These are phyloP conservation scores for Caenorhabditis wallacei DNA, from an alignment of 2,888 invertebrate species.

Conservation along the genomic window DNA sequence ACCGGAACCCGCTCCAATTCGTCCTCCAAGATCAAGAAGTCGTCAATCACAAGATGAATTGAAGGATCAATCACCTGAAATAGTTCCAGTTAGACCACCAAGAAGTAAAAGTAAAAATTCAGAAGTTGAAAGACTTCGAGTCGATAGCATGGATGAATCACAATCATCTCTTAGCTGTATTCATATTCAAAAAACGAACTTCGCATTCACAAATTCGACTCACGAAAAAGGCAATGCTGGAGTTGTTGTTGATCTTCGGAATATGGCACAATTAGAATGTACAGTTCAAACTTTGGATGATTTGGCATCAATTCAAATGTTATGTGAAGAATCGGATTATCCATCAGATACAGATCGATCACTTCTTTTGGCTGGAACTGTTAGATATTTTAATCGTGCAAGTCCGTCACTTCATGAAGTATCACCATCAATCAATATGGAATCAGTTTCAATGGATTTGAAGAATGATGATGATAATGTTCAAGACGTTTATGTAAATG, in stretches of 20 bases:
- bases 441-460: slow-evolving; percentile 46
- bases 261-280: slow-evolving; percentile 34
- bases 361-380: slow-evolving; percentile 71
- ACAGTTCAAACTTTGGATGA: slow-evolving; percentile 72
- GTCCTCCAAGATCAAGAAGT: slow-evolving; percentile 33
- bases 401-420: slow-evolving; percentile 55
- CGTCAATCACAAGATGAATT: not conserved
- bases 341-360: slow-evolving; percentile 77
- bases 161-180: slow-evolving; percentile 47
- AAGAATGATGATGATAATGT: slow-evolving; percentile 48
- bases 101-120: slow-evolving; percentile 45
- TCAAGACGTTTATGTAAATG: slow-evolving; percentile 71
- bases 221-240: slow-evolving; percentile 29
- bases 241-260: slow-evolving; percentile 55
- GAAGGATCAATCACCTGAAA: slow-evolving; percentile 12
- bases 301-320: slow-evolving; percentile 77
- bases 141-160: slow-evolving; percentile 54
- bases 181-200: slow-evolving; percentile 60
- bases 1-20: slow-evolving; percentile 34
- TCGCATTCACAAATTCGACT: slow-evolving; percentile 46
- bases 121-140: slow-evolving; percentile 9
- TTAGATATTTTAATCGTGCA: slow-evolving; percentile 65
- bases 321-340: slow-evolving; percentile 80
- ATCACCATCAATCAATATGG: slow-evolving; percentile 41
- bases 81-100: slow-evolving; percentile 38